These are phyloP conservation scores for Austrofundulus limnaeus DNA, from an alignment of 2,113 vertebrate genomes.

Conservation along the genomic window DNA sequence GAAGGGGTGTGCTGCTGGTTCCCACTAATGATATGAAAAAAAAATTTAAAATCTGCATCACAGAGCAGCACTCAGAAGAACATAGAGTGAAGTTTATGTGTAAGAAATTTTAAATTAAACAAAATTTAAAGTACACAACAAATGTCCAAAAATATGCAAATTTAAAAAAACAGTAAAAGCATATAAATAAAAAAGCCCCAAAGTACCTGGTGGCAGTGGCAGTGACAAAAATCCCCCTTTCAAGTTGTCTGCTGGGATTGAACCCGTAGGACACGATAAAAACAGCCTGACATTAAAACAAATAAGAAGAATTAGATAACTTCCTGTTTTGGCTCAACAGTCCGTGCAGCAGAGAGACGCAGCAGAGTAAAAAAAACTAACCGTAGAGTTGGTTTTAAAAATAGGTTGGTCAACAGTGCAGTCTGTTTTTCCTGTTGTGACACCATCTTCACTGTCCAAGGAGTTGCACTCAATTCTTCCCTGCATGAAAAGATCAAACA, in stretches of 20 bases:
- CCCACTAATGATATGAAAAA: constrained; percentile 55
- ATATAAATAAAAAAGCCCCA: no score
- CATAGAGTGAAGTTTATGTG: not conserved
- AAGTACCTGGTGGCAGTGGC: constrained; percentile 14
- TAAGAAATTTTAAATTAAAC: no score
- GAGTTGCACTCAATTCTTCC: constrained; percentile 77
- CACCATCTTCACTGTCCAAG: constrained; percentile 43
- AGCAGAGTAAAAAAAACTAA: constrained; percentile 30
- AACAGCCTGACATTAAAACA: constrained; percentile 42
- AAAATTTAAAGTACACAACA: no score
- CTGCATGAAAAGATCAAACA: constrained; percentile 36
- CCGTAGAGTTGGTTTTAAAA: constrained; percentile 70
- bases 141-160: no score
- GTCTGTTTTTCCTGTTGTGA: constrained; percentile 43
- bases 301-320: not conserved
- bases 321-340: not conserved
- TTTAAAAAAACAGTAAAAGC: no score
- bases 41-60: constrained; percentile 32
- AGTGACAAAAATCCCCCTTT: constrained; percentile 7
- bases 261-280: constrained; percentile 17
- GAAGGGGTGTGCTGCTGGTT: constrained; percentile 39
- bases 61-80: not conserved
- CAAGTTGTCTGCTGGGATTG: not conserved
- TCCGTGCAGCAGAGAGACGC: not conserved
- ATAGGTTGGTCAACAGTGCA: constrained; percentile 82